Base-by-base conservation (phyloP, 2,888 invertebrate species). In the Trichopria drosophilae region DNA sequence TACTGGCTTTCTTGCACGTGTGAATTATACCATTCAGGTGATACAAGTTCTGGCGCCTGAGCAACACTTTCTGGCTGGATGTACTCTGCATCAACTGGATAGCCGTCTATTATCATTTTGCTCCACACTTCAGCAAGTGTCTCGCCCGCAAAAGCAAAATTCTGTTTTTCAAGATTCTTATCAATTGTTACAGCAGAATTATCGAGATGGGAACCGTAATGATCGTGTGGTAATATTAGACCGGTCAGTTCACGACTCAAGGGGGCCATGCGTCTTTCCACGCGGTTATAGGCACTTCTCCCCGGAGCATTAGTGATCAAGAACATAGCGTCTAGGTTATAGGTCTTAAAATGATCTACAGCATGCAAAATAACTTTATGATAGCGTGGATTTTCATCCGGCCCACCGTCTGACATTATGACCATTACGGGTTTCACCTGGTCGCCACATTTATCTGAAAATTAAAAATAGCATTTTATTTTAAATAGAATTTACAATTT, bases 111-210 rank as follows among this genome's bases (percentile, higher is more conserved):
- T 61, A 10, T 64, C 62, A 23, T 58, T 50, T 10, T 15, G 19
- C 34, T 40, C 47, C 47, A 47, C 16, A 41, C 35, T 19, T 39
- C 35, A 12, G 42, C 42, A 6, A 43, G 23, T 18, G 16, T 55
- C 43, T 68, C 54, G 9, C 69, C 70, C 22, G 69, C 71, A 35
- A 55, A 48, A 32, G 53, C 46, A 54, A 76, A 76, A 51, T 73
- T 71, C 34, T 55, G 18, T 43, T 53, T 57, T 58, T 74, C 73
- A n/a, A 72, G 48, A 15, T 67, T 55, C 6, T 41, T 22, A 44
- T 75, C 67, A 23, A 66, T 60, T 24, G 65, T 73, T 43, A 41
- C 47, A 5, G 63, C 62, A 12, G 46, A 52, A 10, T 34, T 40
- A 53, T 71, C 62, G 9, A 72, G 57, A 60, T 72, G 68, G 39